phyloP scores from a whole-genome alignment of 1,140 invertebrate genomes.

The Ceratina calcarata region DNA sequence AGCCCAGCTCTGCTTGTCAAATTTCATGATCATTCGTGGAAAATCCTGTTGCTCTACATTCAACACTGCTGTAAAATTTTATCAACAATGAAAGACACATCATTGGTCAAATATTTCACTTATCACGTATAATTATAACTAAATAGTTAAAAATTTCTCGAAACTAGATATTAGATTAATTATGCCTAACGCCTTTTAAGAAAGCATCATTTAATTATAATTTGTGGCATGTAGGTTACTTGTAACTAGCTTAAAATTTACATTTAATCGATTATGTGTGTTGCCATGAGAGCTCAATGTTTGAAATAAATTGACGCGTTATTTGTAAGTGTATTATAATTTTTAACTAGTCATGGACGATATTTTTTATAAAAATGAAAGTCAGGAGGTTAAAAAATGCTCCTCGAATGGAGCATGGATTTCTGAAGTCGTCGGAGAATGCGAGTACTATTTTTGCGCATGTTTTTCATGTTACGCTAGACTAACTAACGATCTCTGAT shows the following conservation, averaged over 20 bases:
- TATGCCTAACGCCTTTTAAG: no score
- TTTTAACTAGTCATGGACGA: not conserved
- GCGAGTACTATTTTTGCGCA: conserved; percentile 54
- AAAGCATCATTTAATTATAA: no score
- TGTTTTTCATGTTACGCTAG: conserved; percentile 61
- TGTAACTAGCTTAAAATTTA: no score
- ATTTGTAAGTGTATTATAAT: not conserved
- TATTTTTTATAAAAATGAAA: not conserved
- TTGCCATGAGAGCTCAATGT: no score
- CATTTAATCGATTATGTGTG: no score
- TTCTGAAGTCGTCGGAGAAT: conserved; percentile 12
- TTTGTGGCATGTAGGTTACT: no score
- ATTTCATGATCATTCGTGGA: conserved; percentile 4
- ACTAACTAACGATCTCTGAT: conserved; percentile 61
- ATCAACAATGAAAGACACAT: not conserved
- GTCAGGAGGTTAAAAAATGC: not conserved
- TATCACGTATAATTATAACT: no score
- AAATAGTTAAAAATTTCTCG: not conserved
- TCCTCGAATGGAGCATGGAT: not conserved
- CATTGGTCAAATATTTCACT: no score
- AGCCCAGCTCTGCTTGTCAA: conserved; percentile 9
- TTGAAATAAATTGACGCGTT: not conserved
- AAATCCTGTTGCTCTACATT: conserved; percentile 15
- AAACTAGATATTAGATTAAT: not conserved
- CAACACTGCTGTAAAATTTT: not conserved